A percentile compares a stretch with the other conserved stretches of the same genome.
phyloP scores from a whole-genome alignment of 2,797 vertebrate genomes.

The Ctenochaetus hawaiiensis region DNA sequence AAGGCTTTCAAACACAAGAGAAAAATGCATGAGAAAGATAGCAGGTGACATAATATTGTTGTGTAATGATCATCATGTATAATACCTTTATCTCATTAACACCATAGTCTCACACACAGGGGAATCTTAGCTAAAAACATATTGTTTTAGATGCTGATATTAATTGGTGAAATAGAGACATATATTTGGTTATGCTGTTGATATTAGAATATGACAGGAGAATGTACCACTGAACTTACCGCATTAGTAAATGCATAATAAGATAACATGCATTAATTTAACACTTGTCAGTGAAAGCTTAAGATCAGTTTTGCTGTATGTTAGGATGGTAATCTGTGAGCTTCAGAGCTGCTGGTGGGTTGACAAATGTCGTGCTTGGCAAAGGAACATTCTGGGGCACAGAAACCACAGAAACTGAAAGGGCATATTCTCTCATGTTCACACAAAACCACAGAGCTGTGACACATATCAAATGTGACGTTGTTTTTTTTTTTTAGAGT shows the following conservation, averaged over 20 bases:
- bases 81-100: no score
- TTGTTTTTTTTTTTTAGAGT: background rate
- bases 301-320: no score
- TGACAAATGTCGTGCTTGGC: slow-evolving; percentile 17
- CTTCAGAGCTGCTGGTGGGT: background rate
- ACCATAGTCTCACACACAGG: no score
- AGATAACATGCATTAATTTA: no score
- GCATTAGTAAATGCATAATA: no score
- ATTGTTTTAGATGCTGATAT: no score
- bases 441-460: background rate
- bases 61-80: slow-evolving; percentile 21
- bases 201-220: no score
- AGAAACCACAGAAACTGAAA: background rate
- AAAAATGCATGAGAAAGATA: slow-evolving; percentile 15
- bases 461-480: background rate
- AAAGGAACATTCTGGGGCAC: background rate
- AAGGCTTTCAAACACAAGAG: slow-evolving; percentile 44
- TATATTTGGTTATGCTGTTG: no score
- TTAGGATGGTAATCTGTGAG: background rate
- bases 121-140: no score
- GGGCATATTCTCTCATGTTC: slow-evolving; percentile 14
- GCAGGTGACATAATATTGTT: slow-evolving; percentile 51
- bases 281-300: no score
- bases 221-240: no score
- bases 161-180: no score